Evolutionary conservation across 2,797 vertebrate species (phyloP).

Genomic region (Furcifer pardalis): DNA sequence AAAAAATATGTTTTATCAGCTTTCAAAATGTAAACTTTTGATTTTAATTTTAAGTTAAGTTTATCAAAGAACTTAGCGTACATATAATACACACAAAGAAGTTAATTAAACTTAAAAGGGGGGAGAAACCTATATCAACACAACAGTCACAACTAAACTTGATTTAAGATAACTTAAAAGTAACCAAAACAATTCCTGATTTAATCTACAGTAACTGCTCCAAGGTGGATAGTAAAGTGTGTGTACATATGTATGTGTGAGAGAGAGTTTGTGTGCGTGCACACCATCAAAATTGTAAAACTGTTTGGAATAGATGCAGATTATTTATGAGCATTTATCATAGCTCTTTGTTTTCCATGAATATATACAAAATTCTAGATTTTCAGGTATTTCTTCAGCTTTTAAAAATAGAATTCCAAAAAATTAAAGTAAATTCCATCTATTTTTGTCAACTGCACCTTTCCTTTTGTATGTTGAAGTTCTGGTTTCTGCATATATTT

Average conservation of each 20-base stretch:
- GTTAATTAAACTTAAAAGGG: conserved; percentile 76
- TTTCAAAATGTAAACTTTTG: conserved; percentile 81
- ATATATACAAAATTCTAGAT: conserved; percentile 53
- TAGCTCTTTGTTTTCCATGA: conserved; percentile 50
- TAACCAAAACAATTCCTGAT: conserved; percentile 49
- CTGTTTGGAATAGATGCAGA: conserved; percentile 67
- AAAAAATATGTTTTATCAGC: conserved; percentile 83
- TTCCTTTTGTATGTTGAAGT: conserved; percentile 67
- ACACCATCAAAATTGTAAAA: conserved; percentile 43
- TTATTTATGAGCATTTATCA: conserved; percentile 68
- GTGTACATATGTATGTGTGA: conserved; percentile 6
- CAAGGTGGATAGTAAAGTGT: conserved; percentile 38
- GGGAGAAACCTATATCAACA: conserved; percentile 78
- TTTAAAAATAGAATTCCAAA: conserved; percentile 69
- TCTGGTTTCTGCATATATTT: conserved; percentile 74
- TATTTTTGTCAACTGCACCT: conserved; percentile 66
- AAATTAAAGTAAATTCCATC: conserved; percentile 62
- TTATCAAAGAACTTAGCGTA: conserved; percentile 82
- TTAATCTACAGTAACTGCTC: conserved; percentile 61
- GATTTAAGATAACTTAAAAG: conserved; percentile 64
- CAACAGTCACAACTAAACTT: conserved; percentile 70
- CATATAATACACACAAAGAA: conserved; percentile 83
- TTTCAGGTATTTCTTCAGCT: conserved; percentile 64
- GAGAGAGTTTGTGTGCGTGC: conserved; percentile 31
- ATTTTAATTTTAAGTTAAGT: conserved; percentile 80